Percentiles rank a stretch among this genome's conserved stretches.
Evolutionary conservation across 2,888 invertebrate genomes (phyloP).

Genomic region (Agrochola lota): DNA sequence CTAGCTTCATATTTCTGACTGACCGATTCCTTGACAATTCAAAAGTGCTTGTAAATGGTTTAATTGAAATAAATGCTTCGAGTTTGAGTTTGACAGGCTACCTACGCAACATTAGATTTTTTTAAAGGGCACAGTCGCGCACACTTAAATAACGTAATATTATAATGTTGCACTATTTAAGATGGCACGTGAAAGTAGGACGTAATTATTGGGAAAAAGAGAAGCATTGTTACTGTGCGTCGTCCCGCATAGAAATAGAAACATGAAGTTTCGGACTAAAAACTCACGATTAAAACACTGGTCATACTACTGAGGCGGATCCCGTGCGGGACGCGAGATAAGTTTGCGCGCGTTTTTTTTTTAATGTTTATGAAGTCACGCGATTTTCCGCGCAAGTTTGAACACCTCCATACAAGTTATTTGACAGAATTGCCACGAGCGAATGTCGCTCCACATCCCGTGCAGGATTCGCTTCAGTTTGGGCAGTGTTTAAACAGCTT

Average conservation of each 20-base stretch:
- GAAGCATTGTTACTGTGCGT: background rate
- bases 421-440: background rate
- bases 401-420: background rate
- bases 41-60: too few species aligned
- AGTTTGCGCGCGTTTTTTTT: background rate
- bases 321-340: rapidly evolving
- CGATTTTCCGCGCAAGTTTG: too few species aligned
- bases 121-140: background rate
- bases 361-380: background rate
- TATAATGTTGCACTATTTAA: background rate
- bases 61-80: too few species aligned
- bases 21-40: too few species aligned
- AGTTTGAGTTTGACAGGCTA: too few species aligned
- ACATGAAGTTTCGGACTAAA: background rate
- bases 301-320: background rate
- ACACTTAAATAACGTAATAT: background rate
- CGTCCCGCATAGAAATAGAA: background rate
- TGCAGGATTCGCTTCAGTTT: background rate
- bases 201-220: background rate
- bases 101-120: background rate
- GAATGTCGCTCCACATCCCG: background rate
- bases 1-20: too few species aligned
- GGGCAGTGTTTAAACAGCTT: background rate
- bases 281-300: background rate
- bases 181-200: background rate